These are phyloP conservation scores for Cherax quadricarinatus DNA, from an alignment of 1,140 invertebrate genomes.

Conservation along the genomic window DNA sequence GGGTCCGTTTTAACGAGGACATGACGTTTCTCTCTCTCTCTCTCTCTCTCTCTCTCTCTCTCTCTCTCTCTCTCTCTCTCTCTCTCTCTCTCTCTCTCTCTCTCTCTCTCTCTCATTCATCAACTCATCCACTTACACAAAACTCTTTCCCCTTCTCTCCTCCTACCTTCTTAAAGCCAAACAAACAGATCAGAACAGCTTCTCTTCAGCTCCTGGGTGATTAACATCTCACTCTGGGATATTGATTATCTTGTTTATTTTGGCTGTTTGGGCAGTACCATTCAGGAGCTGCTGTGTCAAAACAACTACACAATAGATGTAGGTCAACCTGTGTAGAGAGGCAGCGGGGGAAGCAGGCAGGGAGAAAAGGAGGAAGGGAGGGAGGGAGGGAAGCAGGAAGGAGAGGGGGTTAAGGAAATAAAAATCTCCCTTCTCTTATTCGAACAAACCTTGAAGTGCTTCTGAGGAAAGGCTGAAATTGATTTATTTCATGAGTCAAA, in stretches of 20 bases:
- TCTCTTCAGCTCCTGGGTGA: not conserved
- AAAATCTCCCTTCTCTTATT: too few species aligned
- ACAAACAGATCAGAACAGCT: not conserved
- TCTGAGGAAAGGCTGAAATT: too few species aligned
- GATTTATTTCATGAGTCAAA: too few species aligned
- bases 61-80: not conserved
- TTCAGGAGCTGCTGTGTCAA: not conserved
- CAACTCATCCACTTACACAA: not conserved
- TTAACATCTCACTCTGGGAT: conserved; percentile 7
- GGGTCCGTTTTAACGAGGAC: too few species aligned
- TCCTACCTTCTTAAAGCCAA: not conserved
- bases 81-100: conserved; percentile 27
- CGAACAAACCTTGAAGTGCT: too few species aligned
- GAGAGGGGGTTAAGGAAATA: too few species aligned
- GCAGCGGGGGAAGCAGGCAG: too few species aligned
- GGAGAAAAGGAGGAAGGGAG: too few species aligned
- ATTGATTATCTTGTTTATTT: conserved; percentile 17
- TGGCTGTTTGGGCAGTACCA: not conserved
- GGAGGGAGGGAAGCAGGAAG: too few species aligned
- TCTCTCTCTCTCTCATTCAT: not conserved
- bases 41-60: not conserved
- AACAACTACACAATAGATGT: not conserved
- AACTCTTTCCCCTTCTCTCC: not conserved
- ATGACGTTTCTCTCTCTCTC: not conserved
- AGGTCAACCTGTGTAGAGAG: not conserved